These are phyloP conservation scores for Rhagium mordax DNA, from an alignment of 2,888 invertebrate genomes.

Conservation along the genomic window DNA sequence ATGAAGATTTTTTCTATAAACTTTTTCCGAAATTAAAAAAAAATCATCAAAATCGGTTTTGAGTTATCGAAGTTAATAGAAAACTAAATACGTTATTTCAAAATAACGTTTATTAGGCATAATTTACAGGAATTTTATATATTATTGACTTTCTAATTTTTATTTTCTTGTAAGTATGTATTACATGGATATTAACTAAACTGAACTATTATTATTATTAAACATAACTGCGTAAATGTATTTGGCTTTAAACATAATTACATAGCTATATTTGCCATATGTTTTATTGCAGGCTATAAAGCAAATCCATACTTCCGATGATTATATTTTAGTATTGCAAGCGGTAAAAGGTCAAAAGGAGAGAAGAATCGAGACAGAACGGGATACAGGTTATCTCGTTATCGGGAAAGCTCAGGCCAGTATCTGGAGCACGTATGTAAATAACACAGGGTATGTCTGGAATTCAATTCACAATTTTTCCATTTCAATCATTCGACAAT, in stretches of 20 bases:
- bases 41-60: too few species aligned
- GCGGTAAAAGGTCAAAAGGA: not conserved
- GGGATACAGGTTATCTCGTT: not conserved
- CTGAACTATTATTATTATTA: too few species aligned
- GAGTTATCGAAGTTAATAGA: too few species aligned
- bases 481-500: not conserved
- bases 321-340: not conserved
- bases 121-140: too few species aligned
- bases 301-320: not conserved
- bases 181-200: too few species aligned
- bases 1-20: too few species aligned
- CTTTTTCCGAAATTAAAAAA: too few species aligned
- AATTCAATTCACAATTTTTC: not conserved
- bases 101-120: too few species aligned
- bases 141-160: too few species aligned
- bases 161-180: too few species aligned
- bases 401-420: not conserved
- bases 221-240: not conserved
- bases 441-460: constrained; percentile 4
- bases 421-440: not conserved
- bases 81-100: too few species aligned
- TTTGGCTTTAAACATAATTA: not conserved
- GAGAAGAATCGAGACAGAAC: not conserved
- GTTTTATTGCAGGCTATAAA: not conserved
- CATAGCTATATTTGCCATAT: not conserved